Evolutionary conservation across 2,888 invertebrate species (phyloP).

Genomic region (Limenitis camilla): DNA sequence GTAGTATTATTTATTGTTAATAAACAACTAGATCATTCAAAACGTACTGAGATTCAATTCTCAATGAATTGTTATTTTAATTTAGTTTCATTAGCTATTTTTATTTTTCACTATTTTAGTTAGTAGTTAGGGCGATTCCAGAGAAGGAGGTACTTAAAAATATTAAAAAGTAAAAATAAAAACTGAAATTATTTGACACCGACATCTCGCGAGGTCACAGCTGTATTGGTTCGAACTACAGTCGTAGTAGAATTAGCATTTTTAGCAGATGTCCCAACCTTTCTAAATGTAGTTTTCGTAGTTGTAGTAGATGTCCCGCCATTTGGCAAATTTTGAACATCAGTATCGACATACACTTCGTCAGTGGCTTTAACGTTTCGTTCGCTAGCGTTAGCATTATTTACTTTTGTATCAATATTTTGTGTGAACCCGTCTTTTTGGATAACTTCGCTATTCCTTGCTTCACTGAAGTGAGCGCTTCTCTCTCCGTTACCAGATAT

Average conservation of each 20-base stretch:
- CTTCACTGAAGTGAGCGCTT: conserved; percentile 42
- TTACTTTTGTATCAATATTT: conserved; percentile 47
- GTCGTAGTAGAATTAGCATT: conserved; percentile 52
- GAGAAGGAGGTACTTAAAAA: no score
- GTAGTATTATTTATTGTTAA: no score
- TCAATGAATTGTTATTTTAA: no score
- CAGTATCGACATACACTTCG: conserved; percentile 53
- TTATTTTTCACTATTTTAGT: no score
- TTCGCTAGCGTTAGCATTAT: conserved; percentile 51
- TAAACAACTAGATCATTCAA: no score
- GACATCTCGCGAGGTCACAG: conserved; percentile 58
- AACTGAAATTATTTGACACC: conserved; percentile 49
- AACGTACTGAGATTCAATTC: no score
- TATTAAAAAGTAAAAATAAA: no score
- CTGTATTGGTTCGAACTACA: conserved; percentile 54
- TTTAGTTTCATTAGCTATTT: no score
- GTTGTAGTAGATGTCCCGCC: conserved; percentile 60
- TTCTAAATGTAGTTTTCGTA: conserved; percentile 58
- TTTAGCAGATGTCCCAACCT: conserved; percentile 55
- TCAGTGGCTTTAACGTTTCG: conserved; percentile 48
- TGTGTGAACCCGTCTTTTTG: conserved; percentile 52
- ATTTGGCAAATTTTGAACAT: conserved; percentile 56
- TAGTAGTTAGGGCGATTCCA: no score
- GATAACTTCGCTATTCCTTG: conserved; percentile 44
- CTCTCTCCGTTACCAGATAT: conserved; percentile 49